Base-by-base conservation (phyloP, 2,113 vertebrate genomes). In the Xiphorhynchus elegans region DNA sequence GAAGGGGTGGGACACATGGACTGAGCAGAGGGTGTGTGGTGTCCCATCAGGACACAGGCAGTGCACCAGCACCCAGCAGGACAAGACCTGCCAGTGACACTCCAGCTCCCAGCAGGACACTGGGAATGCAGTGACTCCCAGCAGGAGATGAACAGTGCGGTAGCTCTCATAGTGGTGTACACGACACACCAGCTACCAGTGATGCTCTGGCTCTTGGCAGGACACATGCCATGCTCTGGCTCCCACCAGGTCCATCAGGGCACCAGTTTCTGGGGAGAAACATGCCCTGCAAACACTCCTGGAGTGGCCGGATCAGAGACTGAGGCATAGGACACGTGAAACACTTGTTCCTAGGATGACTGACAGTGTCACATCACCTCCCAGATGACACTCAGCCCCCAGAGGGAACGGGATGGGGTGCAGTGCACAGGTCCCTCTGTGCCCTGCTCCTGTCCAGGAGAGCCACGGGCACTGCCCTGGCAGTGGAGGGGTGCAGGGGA, bases 1-100 rank as follows among this genome's bases (percentile, higher is more conserved):
- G 29, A 31, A 63, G n/a, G 10, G 2, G 5, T 33, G 31, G 39
- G 35, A 50, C 63, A 68, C 24, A 29, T 1, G 0, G 46, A 17
- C 44, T 29, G n/a, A 55, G 35, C 59, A 83, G 62, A 31, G 19
- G 0, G 1, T 1, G 13, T 0, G 0, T 11, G 44, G 11, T 63
- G 59, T 62, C 46, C 40, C 50, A 23, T 2, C 23, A 26, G 78
- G 69, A 81, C 40, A 26, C 5, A 2, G 0, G 4, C 3, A 29
- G 66, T 3, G 23, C 56, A 6, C 12, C 24, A n/a, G 33, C 39
- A 63, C 44, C 75, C 56, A 29, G 37, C 50, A 47, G 47, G 4
- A 15, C 13, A 7, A 20, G 59, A 17, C 14, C 53, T 28, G 24
- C 16, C 42, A 20, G 21, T 7, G 55, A 10, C n/a, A 7, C 31